Percentiles rank a stretch among this genome's conserved stretches.
These are phyloP conservation scores for Aspidiotus destructor DNA, from an alignment of 2,888 invertebrate genomes.

Conservation along the genomic window DNA sequence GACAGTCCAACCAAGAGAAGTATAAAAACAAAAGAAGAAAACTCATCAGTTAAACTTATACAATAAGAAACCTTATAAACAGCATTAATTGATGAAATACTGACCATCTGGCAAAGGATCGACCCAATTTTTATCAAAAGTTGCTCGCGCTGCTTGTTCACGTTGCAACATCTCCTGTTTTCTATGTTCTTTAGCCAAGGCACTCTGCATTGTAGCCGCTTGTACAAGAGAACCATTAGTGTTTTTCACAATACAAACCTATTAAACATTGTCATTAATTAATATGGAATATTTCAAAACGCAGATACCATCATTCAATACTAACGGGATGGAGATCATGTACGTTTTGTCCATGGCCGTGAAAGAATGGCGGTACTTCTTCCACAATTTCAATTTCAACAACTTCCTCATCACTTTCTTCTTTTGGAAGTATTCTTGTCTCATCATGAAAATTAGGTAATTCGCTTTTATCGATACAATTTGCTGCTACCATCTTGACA, in stretches of 20 bases:
- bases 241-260: slow-evolving; percentile 80
- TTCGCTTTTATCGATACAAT: slow-evolving; percentile 83
- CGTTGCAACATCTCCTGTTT: slow-evolving; percentile 94
- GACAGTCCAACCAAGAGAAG: slow-evolving; percentile 3
- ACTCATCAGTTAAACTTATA: neutral
- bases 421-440: slow-evolving; percentile 80
- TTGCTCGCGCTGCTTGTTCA: slow-evolving; percentile 68
- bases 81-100: slow-evolving; percentile 32
- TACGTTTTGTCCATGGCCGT: slow-evolving; percentile 78
- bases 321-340: slow-evolving; percentile 88
- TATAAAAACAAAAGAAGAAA: neutral
- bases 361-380: slow-evolving; percentile 94
- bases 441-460: slow-evolving; percentile 97
- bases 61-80: neutral
- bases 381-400: slow-evolving; percentile 97
- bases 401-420: slow-evolving; percentile 91
- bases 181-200: slow-evolving; percentile 89
- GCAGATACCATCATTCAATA: neutral
- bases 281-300: no score
- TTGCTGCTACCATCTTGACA: slow-evolving; percentile 77
- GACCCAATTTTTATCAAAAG: slow-evolving; percentile 85
- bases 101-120: slow-evolving; percentile 81
- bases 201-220: slow-evolving; percentile 99
- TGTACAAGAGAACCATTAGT: slow-evolving; percentile 98
- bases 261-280: neutral